Evolutionary conservation across 2,888 invertebrate species (phyloP).

Genomic region (Leuctra nigra): DNA sequence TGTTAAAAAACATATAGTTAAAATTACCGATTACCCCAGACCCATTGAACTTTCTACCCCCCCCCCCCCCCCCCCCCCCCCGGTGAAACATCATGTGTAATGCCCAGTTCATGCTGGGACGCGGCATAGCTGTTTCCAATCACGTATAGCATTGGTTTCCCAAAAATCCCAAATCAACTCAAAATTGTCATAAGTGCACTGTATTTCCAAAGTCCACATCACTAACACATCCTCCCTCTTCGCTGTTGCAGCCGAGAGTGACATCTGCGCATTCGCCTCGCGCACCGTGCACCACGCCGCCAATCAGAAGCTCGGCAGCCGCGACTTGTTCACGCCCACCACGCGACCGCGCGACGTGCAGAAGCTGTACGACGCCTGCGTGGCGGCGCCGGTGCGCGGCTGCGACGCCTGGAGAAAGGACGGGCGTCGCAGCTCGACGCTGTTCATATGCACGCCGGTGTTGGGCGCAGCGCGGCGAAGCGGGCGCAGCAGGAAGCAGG

Average conservation of each 20-base stretch:
- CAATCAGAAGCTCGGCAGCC: too few species aligned
- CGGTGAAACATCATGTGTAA: too few species aligned
- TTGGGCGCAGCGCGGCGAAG: constrained; percentile 62
- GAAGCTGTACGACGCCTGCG: constrained; percentile 72
- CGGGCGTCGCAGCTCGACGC: constrained; percentile 55
- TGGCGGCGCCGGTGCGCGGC: constrained; percentile 54
- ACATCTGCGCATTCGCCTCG: not conserved
- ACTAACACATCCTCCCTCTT: constrained; percentile 23
- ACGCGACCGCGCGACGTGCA: constrained; percentile 69
- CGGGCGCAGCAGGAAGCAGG: constrained; percentile 61
- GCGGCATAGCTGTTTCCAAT: too few species aligned
- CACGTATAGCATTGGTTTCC: too few species aligned
- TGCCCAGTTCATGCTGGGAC: too few species aligned
- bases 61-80: too few species aligned
- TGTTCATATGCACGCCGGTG: constrained; percentile 75
- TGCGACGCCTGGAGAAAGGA: constrained; percentile 60
- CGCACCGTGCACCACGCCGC: not conserved
- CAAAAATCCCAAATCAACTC: too few species aligned
- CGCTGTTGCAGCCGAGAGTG: constrained; percentile 24
- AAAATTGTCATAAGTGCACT: too few species aligned
- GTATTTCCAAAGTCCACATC: too few species aligned
- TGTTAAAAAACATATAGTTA: too few species aligned
- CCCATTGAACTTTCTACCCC: too few species aligned
- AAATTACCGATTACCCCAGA: too few species aligned
- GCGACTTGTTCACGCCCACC: constrained; percentile 58